A percentile compares a stretch with the other conserved stretches of the same genome.
phyloP scores from a whole-genome alignment of 2,888 invertebrate genomes.

The Auanema freiburgensis region DNA sequence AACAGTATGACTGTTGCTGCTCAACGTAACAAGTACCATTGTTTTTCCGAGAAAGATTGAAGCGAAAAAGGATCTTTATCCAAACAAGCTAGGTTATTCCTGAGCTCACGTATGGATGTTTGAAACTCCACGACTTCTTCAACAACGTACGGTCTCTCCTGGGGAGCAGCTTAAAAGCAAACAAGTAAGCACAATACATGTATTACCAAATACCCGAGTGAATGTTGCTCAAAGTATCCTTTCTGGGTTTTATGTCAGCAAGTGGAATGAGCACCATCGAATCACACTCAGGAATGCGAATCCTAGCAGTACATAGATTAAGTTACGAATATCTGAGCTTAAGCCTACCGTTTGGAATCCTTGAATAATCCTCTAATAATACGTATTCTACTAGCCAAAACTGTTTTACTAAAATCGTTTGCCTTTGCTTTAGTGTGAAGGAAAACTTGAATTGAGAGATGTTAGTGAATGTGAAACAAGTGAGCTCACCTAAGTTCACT shows the following conservation, averaged over 20 bases:
- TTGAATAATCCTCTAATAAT: constrained; percentile 23
- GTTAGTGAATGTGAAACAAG: too few species aligned
- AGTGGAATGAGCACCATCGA: constrained; percentile 21
- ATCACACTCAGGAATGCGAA: constrained; percentile 24
- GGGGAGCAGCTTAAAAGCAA: not conserved
- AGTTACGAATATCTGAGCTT: not conserved
- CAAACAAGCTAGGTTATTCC: constrained; percentile 3
- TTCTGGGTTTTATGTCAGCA: constrained; percentile 27
- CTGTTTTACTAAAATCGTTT: constrained; percentile 33
- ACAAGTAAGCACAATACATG: not conserved
- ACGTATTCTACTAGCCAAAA: constrained; percentile 28
- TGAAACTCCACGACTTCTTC: constrained; percentile 16
- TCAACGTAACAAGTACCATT: constrained; percentile 10
- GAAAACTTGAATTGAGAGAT: constrained; percentile 37
- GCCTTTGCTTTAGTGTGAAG: constrained; percentile 45
- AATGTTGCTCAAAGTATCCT: constrained; percentile 12
- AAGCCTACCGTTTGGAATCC: constrained; percentile 22
- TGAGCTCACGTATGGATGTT: constrained; percentile 9
- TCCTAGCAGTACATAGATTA: constrained; percentile 11
- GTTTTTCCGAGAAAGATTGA: constrained; percentile 15
- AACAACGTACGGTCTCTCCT: constrained; percentile 4
- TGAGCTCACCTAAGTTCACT: constrained; percentile 37
- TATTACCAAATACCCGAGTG: not conserved
- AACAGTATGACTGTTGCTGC: too few species aligned
- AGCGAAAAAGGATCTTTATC: constrained; percentile 13